Percentiles rank a stretch among this genome's conserved stretches.
Conservation (phyloP, 2,888 invertebrate species). For the Melieria crassipennis region DNA sequence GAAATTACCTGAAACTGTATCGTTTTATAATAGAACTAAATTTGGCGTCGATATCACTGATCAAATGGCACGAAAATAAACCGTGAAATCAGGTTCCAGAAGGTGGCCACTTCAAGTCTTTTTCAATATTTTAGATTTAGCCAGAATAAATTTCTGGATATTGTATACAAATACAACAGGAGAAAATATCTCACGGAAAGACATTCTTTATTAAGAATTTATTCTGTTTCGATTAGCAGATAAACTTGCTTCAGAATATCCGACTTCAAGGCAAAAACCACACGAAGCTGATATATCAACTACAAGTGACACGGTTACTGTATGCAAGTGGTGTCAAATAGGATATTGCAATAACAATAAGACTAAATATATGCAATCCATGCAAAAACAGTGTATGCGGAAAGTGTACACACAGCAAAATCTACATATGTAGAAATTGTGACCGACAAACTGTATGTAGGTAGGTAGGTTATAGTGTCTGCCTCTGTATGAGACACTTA, state of each 20-base stretch:
- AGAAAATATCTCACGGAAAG: constrained; percentile 40
- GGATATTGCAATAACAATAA: too few species aligned
- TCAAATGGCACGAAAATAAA: constrained; percentile 51
- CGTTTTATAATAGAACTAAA: constrained; percentile 47
- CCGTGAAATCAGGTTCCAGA: constrained; percentile 16
- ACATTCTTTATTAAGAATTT: constrained; percentile 1
- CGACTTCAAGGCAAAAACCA: too few species aligned
- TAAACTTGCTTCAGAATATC: constrained; percentile 30
- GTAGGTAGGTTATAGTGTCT: too few species aligned
- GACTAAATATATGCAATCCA: not conserved
- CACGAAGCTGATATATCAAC: too few species aligned
- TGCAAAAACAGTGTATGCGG: constrained; percentile 1
- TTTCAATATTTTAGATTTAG: constrained; percentile 23
- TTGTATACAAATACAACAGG: too few species aligned
- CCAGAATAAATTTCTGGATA: not conserved
- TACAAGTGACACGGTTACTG: too few species aligned
- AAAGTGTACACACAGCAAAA: constrained; percentile 4
- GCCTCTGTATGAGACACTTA: too few species aligned
- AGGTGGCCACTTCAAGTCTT: too few species aligned
- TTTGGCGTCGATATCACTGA: constrained; percentile 43
- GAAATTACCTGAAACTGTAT: constrained; percentile 46
- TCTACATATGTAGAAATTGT: not conserved
- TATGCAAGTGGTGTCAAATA: too few species aligned
- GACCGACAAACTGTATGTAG: not conserved
- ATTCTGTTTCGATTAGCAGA: constrained; percentile 43